Evolutionary conservation across 2,888 invertebrate genomes (phyloP), one percentile per base, ranked within the genome.

Genomic region (Agonopterix heracliana): DNA sequence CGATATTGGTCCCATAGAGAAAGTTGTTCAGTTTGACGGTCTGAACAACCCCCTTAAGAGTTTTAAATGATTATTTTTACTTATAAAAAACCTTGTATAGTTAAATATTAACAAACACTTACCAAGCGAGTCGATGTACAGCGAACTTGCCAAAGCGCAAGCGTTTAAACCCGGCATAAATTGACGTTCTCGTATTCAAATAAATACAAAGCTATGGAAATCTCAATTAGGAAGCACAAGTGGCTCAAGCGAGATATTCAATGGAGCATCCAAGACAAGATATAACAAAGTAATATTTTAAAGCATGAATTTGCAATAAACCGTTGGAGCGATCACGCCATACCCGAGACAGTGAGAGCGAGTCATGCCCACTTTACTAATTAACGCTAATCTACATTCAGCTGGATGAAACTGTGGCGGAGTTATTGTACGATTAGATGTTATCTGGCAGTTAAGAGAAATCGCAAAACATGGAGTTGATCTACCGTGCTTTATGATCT

Each of bases 331-430:
- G 56, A 63, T 66, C 78, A 79, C 70, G 75, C 76, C 67, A 76
- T 17, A 68, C 66, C 48, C 62, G 60, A 66, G 64, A 62, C 63
- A 69, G 67, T 64, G 67, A 68, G 70, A 74, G 61, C 68, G 63
- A 65, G 36, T 63, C 69, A 58, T 63, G 60, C 58, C 74, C 74
- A 82, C 76, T 82, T 80, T 68, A 79, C 65, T 82, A 81, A 84
- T 83, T 81, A 81, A 79, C 66, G 63, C 64, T 64, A 57, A 53
- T 48, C 49, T 55, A 55, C 55, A 55, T 56, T 48, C 43, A 47
- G 17, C 41, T 38, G 45, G 36, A 47, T 45, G 42, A 41, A 43
- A 38, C 46, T 38, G 26, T 26, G 26, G 5, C 26, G 26, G 26
- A 26, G 26, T 26, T 26, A 26, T 26, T 26, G 26, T 46, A 46